Evolutionary conservation across 2,113 vertebrate species (phyloP), one percentile per base, ranked within the genome.

Genomic region (Spea multiplicata): DNA sequence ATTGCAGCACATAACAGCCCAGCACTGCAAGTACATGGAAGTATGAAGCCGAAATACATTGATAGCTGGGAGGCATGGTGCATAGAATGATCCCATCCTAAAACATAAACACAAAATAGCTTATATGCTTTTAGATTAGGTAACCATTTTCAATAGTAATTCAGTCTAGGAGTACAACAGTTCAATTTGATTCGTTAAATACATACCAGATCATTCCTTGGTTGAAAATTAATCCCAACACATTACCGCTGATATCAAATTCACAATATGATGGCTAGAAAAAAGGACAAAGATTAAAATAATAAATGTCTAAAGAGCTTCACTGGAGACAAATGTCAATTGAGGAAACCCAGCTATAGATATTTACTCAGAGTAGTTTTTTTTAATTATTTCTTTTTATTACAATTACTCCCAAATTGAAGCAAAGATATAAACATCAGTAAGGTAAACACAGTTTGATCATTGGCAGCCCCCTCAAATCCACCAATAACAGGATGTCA

Each of bases 191-290:
- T 30, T 1, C 30, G 2, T 30, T 53, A 53, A 53, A 53, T 55
- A 85, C 91, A 64, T 89, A 98, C 97, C 97, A 99, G 86, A 99
- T 99, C 97, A 98, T 99, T 81, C 97, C 97, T 90, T 99, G 97
- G 82, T 98, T 99, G 91, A 99, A 99, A 89, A 99, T 99, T 70
- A 99, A 88, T 46, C 95, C 95, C 48, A 99, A 88, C 44, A 99
- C 96, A 4, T 98, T 99, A 72, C 97, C 97, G 76, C 97, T 99
- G 89, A 99, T 95, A 71, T 99, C 97, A 81, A 99, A 99, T 84
- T 97, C 95, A 3, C 95, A 96, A 87, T 99, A 99, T 0, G 96
- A 97, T 0, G 97, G 96, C 97, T 99, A 86, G 85, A 82, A 74
- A 75, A 2, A 1, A 71, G 53, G 81, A 70, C 10, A 0, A 12